Conservation (phyloP, 1,140 invertebrate genomes). For the Zaprionus africanus region DNA sequence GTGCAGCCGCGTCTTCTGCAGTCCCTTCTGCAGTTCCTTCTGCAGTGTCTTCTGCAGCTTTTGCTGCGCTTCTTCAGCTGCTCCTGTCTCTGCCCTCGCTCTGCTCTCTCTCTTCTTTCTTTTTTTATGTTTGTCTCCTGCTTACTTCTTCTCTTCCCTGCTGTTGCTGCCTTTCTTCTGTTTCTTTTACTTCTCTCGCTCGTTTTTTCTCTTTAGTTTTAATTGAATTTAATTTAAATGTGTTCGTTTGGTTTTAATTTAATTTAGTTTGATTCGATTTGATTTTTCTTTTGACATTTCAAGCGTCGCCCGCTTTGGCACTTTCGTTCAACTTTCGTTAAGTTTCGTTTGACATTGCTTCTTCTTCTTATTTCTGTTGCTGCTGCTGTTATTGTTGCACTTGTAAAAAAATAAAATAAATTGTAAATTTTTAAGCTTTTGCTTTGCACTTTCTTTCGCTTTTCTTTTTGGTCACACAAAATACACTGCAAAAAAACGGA, state of each 20-base stretch:
- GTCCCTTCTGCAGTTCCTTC: too few species aligned
- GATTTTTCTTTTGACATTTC: constrained; percentile 1
- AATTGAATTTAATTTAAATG: not conserved
- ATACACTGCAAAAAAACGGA: not conserved
- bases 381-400: not conserved
- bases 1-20: not conserved
- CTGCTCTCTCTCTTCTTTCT: not conserved
- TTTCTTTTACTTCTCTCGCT: not conserved
- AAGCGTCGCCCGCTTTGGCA: not conserved
- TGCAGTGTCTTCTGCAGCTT: not conserved
- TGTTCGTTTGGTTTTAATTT: not conserved
- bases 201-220: not conserved
- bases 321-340: constrained; percentile 4
- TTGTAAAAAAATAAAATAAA: not conserved
- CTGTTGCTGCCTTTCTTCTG: not conserved
- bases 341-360: not conserved
- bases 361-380: too few species aligned
- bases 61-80: not conserved
- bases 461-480: not conserved
- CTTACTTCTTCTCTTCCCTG: not conserved
- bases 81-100: not conserved
- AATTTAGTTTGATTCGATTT: not conserved
- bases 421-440: not conserved
- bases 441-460: not conserved
- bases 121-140: not conserved